These are phyloP conservation scores for Ranitomeya imitator DNA, from an alignment of 2,113 vertebrate genomes.

Conservation along the genomic window DNA sequence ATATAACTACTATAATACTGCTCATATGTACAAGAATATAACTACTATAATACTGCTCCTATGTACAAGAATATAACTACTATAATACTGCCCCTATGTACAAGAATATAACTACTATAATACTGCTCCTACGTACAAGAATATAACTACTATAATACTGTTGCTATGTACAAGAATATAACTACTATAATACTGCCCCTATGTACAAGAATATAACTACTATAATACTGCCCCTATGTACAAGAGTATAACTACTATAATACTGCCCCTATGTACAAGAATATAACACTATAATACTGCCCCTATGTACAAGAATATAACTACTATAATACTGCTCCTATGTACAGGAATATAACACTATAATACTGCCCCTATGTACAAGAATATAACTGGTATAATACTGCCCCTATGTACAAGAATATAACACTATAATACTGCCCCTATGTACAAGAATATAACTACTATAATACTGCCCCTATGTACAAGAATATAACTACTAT, in stretches of 20 bases:
- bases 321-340: not conserved
- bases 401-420: not conserved
- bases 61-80: too few relatives aligned
- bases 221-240: not conserved
- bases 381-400: slow-evolving; percentile 8
- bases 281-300: slow-evolving; percentile 5
- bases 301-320: slow-evolving; percentile 2
- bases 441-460: slow-evolving; percentile 3
- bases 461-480: not conserved
- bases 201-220: slow-evolving; percentile 10
- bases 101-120: too few relatives aligned
- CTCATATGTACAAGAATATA: not conserved
- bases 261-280: slow-evolving; percentile 2
- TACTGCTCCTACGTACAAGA: too few relatives aligned
- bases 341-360: slow-evolving; percentile 2
- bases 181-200: not conserved
- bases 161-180: too few relatives aligned
- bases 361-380: not conserved
- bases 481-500: slow-evolving; percentile 10
- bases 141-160: too few relatives aligned
- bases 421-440: slow-evolving; percentile 4
- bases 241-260: slow-evolving; percentile 2
- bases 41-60: not conserved
- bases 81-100: too few relatives aligned
- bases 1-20: slow-evolving; percentile 6